phyloP scores from a whole-genome alignment of 2,113 vertebrate species.

The Tursiops truncatus region DNA sequence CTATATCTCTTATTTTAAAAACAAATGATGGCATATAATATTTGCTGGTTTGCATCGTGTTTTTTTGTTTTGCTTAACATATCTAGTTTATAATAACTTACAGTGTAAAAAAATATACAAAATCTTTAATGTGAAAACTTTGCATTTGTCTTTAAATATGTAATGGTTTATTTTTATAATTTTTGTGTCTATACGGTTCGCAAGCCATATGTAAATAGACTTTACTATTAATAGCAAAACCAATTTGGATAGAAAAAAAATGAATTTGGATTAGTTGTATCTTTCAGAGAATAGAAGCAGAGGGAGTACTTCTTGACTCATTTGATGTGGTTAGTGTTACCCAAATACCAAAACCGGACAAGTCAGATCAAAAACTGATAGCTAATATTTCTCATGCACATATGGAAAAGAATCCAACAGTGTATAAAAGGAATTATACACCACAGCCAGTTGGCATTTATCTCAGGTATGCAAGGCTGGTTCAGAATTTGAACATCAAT shows the following conservation, averaged over 20 bases:
- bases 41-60: slow-evolving; percentile 30
- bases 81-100: slow-evolving; percentile 37
- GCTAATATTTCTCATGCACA: no score
- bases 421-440: no score
- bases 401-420: no score
- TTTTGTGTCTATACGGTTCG: slow-evolving; percentile 47
- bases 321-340: no score
- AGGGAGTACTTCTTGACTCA: no score
- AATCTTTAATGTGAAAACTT: slow-evolving; percentile 39
- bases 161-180: slow-evolving; percentile 69
- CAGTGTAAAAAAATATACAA: neutral
- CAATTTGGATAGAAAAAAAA: neutral
- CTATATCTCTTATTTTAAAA: neutral
- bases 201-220: slow-evolving; percentile 19
- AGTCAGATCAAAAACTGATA: no score
- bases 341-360: no score
- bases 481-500: no score
- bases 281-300: no score
- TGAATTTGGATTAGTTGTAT: no score
- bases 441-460: no score
- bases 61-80: slow-evolving; percentile 14
- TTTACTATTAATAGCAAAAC: slow-evolving; percentile 44
- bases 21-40: neutral
- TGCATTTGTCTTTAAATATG: slow-evolving; percentile 53
- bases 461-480: no score